These are phyloP conservation scores for Heteromyza rotundicornis DNA, from an alignment of 2,888 invertebrate species.

Conservation along the genomic window DNA sequence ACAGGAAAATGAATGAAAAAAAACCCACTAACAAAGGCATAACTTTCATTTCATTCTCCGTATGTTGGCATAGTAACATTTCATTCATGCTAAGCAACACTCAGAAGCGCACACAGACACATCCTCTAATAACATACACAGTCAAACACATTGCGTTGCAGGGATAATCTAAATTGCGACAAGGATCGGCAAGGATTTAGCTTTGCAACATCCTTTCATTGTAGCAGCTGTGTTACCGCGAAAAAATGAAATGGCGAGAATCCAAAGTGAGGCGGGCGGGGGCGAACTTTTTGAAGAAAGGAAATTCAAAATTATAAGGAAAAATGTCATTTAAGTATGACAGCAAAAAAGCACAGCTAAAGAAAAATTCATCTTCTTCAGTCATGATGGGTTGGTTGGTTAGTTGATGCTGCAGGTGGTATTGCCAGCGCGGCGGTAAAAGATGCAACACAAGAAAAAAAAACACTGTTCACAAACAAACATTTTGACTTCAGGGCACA, in stretches of 20 bases:
- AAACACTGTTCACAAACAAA: conserved; percentile 1
- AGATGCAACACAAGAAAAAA: conserved; percentile 1
- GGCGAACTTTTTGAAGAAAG: neutral
- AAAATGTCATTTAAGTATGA: neutral
- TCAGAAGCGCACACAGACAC: too few relatives aligned
- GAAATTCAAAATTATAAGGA: conserved; percentile 5
- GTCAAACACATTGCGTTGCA: neutral
- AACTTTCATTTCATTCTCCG: neutral
- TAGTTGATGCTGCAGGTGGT: too few relatives aligned
- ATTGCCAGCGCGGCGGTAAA: too few relatives aligned
- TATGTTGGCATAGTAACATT: conserved; percentile 1
- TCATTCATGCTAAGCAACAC: neutral
- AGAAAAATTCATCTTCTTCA: too few relatives aligned
- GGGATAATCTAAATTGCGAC: conserved; percentile 6
- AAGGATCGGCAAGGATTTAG: conserved; percentile 5
- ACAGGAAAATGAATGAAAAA: neutral
- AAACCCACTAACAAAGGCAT: neutral
- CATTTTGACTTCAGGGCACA: conserved; percentile 1
- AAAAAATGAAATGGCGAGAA: neutral
- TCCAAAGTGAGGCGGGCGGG: too few relatives aligned
- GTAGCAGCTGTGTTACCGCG: neutral
- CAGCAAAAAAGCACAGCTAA: neutral
- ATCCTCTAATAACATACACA: too few relatives aligned
- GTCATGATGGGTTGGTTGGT: too few relatives aligned
- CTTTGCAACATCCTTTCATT: neutral